Base-by-base conservation (phyloP, 2,113 vertebrate genomes). In the Natator depressus region DNA sequence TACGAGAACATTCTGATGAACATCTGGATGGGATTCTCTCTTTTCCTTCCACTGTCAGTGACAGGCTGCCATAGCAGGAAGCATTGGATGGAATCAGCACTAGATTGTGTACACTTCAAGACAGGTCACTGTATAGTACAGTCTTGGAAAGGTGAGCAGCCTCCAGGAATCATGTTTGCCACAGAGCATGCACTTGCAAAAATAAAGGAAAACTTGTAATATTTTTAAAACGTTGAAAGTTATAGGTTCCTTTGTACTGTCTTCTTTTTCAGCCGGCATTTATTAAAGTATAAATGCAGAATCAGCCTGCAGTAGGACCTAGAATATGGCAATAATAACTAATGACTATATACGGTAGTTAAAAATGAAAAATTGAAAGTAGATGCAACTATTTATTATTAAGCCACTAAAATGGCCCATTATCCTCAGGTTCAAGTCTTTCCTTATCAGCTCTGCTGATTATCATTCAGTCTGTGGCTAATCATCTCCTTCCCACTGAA, bases 81-180 rank as follows among this genome's bases (percentile, higher is more conserved):
- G 90, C 1, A 0, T 81, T 94, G 83, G 94, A 93, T 90, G 96
- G 96, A 95, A 94, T 97, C 92, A 92, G 93, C 95, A 95, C 57
- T 91, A 90, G 92, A 93, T 83, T 96, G 79, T 95, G 79, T 89
- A 93, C 94, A 78, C 91, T 92, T 95, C 94, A 95, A 85, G 94
- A 97, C 95, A 93, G 94, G 94, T 95, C 96, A 97, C 79, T 89
- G 80, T 93, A 93, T 72, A 93, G 78, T 93, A 95, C 62, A 93
- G 89, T 57, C 47, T 76, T 96, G 95, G 93, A 96, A 88, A 83
- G 91, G 78, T 50, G 65, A 96, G 76, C 57, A 89, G 83, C 5
- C 10, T 0, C 85, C 94, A 80, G 85, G 81, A 95, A 94, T 89
- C 80, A 53, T 79, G 65, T 46, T 94, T 84, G 80, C 59, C 49